Percentiles rank a stretch among this genome's conserved stretches.
phyloP scores from a whole-genome alignment of 2,888 invertebrate genomes.

The Globia sparganii region DNA sequence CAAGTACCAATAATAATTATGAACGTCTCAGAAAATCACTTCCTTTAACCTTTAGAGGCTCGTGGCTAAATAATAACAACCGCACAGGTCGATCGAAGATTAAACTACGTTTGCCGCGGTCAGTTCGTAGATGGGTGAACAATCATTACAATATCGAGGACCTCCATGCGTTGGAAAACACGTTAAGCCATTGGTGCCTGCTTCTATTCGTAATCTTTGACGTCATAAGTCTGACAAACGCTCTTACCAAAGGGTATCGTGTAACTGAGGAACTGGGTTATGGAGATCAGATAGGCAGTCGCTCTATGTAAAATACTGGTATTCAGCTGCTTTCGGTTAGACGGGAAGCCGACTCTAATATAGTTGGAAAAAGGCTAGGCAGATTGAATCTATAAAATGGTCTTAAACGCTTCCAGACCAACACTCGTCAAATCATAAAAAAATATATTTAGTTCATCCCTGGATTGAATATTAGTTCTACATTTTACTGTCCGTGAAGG shows the following conservation, averaged over 20 bases:
- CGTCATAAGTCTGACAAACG: not conserved
- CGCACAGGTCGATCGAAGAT: not conserved
- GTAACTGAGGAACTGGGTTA: not conserved
- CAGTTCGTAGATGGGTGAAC: not conserved
- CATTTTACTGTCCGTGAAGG: not conserved
- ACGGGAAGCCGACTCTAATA: not conserved
- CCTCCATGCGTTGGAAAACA: not conserved
- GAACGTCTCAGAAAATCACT: slow-evolving; percentile 5
- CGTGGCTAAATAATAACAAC: not conserved
- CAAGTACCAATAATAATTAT: slow-evolving; percentile 6
- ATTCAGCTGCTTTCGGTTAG: not conserved
- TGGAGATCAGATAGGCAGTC: not conserved
- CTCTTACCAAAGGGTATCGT: not conserved
- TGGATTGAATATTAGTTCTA: not conserved
- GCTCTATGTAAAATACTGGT: not conserved
- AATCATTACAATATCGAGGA: not conserved
- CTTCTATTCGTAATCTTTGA: not conserved
- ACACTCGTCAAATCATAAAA: not conserved
- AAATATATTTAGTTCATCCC: not conserved
- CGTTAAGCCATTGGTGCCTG: not conserved
- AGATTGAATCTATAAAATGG: not conserved
- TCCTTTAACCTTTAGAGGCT: not conserved
- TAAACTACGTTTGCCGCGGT: not conserved
- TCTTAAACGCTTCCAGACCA: not conserved
- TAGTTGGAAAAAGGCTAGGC: not conserved